Evolutionary conservation across 2,113 vertebrate genomes (phyloP).

Genomic region (Phylloscopus whistleri): DNA sequence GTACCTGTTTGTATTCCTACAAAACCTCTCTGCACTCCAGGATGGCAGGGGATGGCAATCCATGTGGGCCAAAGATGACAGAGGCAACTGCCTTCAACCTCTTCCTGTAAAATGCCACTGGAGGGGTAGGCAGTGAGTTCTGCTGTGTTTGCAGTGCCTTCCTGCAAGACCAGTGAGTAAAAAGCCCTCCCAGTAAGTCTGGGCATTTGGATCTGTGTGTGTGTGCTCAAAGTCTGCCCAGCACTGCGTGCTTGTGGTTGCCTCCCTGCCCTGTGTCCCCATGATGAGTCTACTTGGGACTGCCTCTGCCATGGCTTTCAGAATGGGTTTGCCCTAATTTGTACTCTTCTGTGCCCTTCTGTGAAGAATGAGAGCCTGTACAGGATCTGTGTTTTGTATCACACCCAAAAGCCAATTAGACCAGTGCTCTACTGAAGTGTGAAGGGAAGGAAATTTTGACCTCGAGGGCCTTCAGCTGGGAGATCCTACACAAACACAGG

Average conservation of each 20-base stretch:
- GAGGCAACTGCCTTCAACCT: background rate
- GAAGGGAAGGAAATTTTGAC: background rate
- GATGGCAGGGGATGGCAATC: background rate
- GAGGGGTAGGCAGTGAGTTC: background rate
- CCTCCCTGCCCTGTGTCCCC: accelerated
- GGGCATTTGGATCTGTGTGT: background rate
- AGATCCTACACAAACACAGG: background rate
- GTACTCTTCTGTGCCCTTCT: background rate
- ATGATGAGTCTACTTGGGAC: accelerated
- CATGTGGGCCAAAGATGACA: background rate
- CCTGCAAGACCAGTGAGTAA: background rate
- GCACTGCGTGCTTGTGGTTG: background rate
- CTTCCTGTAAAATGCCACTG: background rate
- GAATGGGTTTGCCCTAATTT: background rate
- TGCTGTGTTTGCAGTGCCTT: background rate
- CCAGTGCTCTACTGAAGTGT: background rate
- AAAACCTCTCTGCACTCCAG: background rate
- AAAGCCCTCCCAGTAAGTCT: background rate
- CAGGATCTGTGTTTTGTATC: background rate
- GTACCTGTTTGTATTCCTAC: background rate
- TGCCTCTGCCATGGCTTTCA: background rate
- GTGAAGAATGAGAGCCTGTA: background rate
- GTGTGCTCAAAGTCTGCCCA: background rate
- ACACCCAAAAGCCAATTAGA: background rate
- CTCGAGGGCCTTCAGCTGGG: background rate